Percentiles rank a stretch among this genome's conserved stretches.
phyloP scores from a whole-genome alignment of 2,797 vertebrate species.

The Enoplosus armatus region DNA sequence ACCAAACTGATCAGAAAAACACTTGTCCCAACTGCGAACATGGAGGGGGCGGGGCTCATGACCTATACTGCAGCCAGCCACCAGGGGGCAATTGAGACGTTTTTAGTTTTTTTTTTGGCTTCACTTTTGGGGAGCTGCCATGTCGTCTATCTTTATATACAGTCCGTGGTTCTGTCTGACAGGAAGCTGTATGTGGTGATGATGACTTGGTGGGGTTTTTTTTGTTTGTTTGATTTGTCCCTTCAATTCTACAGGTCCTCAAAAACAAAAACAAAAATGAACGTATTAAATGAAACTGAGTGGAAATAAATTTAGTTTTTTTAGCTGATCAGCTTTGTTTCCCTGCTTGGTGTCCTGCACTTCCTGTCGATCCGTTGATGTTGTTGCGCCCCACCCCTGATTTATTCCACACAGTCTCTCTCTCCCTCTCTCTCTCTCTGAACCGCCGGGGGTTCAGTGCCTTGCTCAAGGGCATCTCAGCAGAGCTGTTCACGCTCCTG shows the following conservation, averaged over 20 bases:
- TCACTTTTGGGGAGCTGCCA: too few species aligned
- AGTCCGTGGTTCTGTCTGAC: neutral
- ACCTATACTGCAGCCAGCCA: too few species aligned
- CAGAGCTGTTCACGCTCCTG: constrained; percentile 24
- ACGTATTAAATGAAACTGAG: too few species aligned
- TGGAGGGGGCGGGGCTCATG: too few species aligned
- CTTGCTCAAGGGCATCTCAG: constrained; percentile 48
- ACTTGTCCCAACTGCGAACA: too few species aligned
- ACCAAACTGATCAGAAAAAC: too few species aligned
- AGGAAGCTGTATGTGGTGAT: neutral
- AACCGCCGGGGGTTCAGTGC: constrained; percentile 6
- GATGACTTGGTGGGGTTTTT: too few species aligned
- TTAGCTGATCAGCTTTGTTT: neutral
- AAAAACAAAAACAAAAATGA: too few species aligned
- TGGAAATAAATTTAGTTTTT: too few species aligned
- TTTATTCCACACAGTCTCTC: constrained; percentile 28
- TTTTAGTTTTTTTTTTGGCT: too few species aligned
- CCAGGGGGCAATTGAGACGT: too few species aligned
- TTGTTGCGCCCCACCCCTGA: constrained; percentile 20
- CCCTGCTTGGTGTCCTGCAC: constrained; percentile 15
- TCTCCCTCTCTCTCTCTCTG: constrained; percentile 1
- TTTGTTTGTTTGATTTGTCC: neutral
- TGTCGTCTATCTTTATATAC: too few species aligned
- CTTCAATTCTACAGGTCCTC: neutral
- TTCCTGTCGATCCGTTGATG: constrained; percentile 6